phyloP scores from a whole-genome alignment of 2,113 vertebrate species.

The Lagenorhynchus albirostris region DNA sequence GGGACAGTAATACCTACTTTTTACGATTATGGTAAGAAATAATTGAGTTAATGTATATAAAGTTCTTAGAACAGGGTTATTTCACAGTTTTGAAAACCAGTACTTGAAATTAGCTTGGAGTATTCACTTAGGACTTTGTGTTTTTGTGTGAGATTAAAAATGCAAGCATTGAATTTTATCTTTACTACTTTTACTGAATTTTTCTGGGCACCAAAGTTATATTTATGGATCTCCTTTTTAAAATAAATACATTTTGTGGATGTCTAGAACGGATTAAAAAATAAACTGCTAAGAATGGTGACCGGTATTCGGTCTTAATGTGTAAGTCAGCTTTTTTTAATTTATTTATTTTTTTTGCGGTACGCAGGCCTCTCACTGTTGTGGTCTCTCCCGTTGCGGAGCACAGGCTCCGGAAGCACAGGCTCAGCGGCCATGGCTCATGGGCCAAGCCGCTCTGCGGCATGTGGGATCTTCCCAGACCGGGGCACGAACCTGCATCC shows the following conservation, averaged over 20 bases:
- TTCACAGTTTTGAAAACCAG: background rate
- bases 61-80: background rate
- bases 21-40: background rate
- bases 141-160: conserved; percentile 25
- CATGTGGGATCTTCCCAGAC: too few relatives aligned
- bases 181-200: background rate
- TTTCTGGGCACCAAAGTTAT: background rate
- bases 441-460: fast-evolving
- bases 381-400: too few relatives aligned
- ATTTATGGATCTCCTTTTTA: background rate
- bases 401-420: too few relatives aligned
- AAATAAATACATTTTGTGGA: conserved; percentile 1
- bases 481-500: too few relatives aligned
- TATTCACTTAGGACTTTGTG: background rate
- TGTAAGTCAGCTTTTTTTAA: background rate
- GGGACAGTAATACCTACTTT: background rate
- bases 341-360: too few relatives aligned
- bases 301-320: background rate
- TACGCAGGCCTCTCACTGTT: too few relatives aligned
- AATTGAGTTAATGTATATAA: background rate
- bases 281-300: conserved; percentile 8
- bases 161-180: background rate
- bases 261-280: conserved; percentile 35
- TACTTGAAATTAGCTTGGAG: conserved; percentile 4
- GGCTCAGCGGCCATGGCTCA: too few relatives aligned